Evolutionary conservation across 1,140 invertebrate genomes (phyloP).

Genomic region (Ectropis grisescens): DNA sequence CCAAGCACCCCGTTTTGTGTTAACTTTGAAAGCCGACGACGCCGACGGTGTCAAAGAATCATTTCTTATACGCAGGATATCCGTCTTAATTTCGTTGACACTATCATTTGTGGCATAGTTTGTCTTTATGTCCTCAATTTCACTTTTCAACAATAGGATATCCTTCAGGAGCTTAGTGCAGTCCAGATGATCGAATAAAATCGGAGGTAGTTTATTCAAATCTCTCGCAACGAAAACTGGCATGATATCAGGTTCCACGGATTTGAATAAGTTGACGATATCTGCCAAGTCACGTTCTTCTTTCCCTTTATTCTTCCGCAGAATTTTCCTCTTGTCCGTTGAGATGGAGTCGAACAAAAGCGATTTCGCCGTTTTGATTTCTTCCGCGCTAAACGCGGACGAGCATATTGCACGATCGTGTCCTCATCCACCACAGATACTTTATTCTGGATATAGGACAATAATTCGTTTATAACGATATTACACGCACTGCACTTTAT

Average conservation of each 20-base stretch:
- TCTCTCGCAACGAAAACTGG: background rate
- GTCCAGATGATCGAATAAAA: background rate
- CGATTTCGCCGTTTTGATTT: constrained; percentile 1
- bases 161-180: background rate
- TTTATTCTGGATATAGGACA: constrained; percentile 5
- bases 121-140: too few species aligned
- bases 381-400: background rate
- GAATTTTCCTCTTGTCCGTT: constrained; percentile 2
- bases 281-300: constrained; percentile 14
- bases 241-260: background rate
- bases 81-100: constrained; percentile 5
- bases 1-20: background rate
- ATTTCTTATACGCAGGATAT: too few species aligned
- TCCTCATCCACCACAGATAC: constrained; percentile 2
- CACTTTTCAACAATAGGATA: too few species aligned
- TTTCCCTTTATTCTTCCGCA: constrained; percentile 4
- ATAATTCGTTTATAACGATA: constrained; percentile 4
- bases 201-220: background rate
- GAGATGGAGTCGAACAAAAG: constrained; percentile 7
- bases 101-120: constrained; percentile 8
- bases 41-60: too few species aligned
- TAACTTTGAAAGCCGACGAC: constrained; percentile 1
- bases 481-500: constrained; percentile 2
- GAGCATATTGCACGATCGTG: background rate
- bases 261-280: background rate